Evolutionary conservation across 2,888 invertebrate species (phyloP).

Genomic region (Coelopa pilipes): DNA sequence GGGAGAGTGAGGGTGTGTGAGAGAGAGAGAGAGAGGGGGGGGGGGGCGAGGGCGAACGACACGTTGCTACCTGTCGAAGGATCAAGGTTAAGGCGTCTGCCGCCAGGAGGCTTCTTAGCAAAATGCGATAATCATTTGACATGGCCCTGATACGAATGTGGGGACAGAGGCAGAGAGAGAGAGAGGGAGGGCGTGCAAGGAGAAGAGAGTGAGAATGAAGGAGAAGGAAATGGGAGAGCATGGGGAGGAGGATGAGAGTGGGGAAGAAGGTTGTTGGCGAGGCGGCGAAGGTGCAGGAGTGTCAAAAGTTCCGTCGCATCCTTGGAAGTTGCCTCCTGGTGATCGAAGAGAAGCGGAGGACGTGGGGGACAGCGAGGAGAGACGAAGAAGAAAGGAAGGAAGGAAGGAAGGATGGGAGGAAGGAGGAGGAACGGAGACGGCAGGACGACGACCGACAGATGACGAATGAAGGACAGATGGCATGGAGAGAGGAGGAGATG

Average conservation of each 20-base stretch:
- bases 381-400: too few species aligned
- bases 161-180: not conserved
- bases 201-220: not conserved
- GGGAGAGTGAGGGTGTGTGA: not conserved
- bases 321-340: too few species aligned
- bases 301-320: too few species aligned
- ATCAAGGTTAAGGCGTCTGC: conserved; percentile 24
- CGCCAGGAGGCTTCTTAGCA: not conserved
- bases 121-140: conserved; percentile 28
- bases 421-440: too few species aligned
- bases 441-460: too few species aligned
- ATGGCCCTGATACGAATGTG: not conserved
- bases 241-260: too few species aligned
- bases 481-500: too few species aligned
- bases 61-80: conserved; percentile 21
- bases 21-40: not conserved
- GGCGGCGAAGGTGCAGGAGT: not conserved
- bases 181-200: not conserved
- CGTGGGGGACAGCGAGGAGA: too few species aligned
- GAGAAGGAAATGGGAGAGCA: not conserved
- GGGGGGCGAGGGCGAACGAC: conserved; percentile 18
- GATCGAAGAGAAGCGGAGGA: too few species aligned
- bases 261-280: too few species aligned
- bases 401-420: too few species aligned
- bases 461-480: too few species aligned